These are phyloP conservation scores for Torymus texanus DNA, from an alignment of 2,888 invertebrate species.

Conservation along the genomic window DNA sequence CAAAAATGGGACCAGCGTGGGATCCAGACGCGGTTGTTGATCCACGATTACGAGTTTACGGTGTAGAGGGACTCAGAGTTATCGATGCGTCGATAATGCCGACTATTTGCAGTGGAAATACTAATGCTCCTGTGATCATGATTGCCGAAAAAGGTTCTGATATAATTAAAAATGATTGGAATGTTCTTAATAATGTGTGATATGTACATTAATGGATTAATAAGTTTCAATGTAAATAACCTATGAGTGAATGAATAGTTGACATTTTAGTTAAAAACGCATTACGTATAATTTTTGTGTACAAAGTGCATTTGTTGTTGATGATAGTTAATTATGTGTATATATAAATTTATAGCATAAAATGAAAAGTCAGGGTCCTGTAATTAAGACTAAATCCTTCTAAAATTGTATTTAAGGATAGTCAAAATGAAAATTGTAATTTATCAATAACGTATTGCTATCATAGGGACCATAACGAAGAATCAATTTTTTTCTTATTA, in stretches of 20 bases:
- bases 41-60: conserved; percentile 85
- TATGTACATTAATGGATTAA: background rate
- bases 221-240: background rate
- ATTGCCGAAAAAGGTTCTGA: conserved; percentile 93
- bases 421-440: background rate
- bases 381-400: background rate
- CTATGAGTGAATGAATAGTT: background rate
- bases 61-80: conserved; percentile 86
- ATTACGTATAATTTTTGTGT: background rate
- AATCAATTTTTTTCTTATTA: background rate
- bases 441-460: background rate
- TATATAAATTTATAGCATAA: background rate
- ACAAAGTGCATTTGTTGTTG: no score
- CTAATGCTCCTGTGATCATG: conserved; percentile 94
- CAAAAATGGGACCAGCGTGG: conserved; percentile 90
- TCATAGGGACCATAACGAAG: background rate
- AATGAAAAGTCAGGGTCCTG: background rate
- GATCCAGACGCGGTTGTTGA: conserved; percentile 90
- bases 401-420: background rate
- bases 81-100: conserved; percentile 94
- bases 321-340: no score
- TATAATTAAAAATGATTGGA: conserved; percentile 90
- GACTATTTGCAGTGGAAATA: conserved; percentile 91
- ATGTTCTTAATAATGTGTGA: conserved; percentile 9
- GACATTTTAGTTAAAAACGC: background rate